Base-by-base conservation (phyloP, 2,797 vertebrate species). In the Microctenopoma lineatum region DNA sequence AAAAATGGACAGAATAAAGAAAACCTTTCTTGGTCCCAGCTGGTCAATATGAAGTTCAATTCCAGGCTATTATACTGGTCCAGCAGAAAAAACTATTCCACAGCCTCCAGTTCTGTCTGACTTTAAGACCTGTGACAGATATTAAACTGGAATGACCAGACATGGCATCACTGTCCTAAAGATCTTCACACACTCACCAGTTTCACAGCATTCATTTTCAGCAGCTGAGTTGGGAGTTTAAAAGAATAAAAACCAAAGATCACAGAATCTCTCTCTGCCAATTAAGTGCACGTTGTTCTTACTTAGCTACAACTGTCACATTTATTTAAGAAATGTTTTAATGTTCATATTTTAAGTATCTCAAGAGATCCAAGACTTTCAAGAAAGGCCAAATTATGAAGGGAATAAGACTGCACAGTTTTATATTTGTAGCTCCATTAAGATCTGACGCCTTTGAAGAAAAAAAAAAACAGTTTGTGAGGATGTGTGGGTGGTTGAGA, bases 361-460 rank as follows among this genome's bases (percentile, higher is more conserved):
- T 61, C 14, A 57, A 62, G 38, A 75, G 59, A 73, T 72, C 54
- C 42, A 60, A 70, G 52, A 16, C 48, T 29, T 13, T 25, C 14
- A 57, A 70, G 46, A 71, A 73, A 21, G 48, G 16, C 12, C 39
- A 58, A 45, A 66, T 57, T 70, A 47, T 76, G 11, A 74, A 50
- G 36, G 56, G 59, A 80, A 71, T 50, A 29, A 42, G 21, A 68
- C n/a, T 18, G 50, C 59, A 64, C 46, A n/a, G 53, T 55, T 73
- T 64, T 75, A 52, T 70, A 11, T 75, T 38, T 64, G 59, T 32
- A 60, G 60, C 70, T 58, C 60, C 12, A 63, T 79, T 69, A 70
- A 70, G 59, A 85, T 80, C 66, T 76, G 66, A 79, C 9, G 46
- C 54, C 57, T 83, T 81, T 80, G 80, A 84, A 75, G 67, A 70